phyloP scores from a whole-genome alignment of 2,888 invertebrate species.

The Buathra laborator region DNA sequence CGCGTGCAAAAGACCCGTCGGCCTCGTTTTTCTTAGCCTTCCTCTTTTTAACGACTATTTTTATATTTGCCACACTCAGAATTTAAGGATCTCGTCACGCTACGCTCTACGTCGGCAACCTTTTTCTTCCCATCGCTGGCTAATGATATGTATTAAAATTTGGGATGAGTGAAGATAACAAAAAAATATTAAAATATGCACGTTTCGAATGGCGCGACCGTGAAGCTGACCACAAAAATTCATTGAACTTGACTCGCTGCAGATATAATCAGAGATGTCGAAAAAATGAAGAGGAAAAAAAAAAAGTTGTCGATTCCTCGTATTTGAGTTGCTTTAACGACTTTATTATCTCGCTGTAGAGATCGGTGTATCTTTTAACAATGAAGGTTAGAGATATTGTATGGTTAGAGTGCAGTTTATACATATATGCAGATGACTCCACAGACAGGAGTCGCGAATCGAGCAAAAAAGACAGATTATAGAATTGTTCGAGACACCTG shows the following conservation, averaged over 20 bases:
- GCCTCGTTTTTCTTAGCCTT: neutral
- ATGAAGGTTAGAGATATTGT: neutral
- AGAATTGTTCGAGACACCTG: conserved; percentile 33
- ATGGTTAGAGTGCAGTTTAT: neutral
- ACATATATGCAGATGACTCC: neutral
- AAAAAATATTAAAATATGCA: no score
- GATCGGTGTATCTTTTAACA: neutral
- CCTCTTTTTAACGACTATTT: neutral
- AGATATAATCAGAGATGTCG: neutral
- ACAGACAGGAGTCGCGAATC: neutral
- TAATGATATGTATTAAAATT: no score
- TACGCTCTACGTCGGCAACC: no score
- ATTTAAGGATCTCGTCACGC: neutral
- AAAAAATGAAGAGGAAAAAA: neutral
- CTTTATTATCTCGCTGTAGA: neutral
- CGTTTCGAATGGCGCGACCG: neutral
- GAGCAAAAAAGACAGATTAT: neutral
- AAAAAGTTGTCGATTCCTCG: neutral
- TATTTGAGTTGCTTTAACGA: neutral
- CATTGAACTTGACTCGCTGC: neutral
- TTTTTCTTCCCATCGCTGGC: no score
- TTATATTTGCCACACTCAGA: neutral
- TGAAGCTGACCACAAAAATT: neutral
- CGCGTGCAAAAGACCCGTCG: neutral
- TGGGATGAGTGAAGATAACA: no score